phyloP scores from a whole-genome alignment of 2,797 vertebrate genomes.

The Falco cherrug region DNA sequence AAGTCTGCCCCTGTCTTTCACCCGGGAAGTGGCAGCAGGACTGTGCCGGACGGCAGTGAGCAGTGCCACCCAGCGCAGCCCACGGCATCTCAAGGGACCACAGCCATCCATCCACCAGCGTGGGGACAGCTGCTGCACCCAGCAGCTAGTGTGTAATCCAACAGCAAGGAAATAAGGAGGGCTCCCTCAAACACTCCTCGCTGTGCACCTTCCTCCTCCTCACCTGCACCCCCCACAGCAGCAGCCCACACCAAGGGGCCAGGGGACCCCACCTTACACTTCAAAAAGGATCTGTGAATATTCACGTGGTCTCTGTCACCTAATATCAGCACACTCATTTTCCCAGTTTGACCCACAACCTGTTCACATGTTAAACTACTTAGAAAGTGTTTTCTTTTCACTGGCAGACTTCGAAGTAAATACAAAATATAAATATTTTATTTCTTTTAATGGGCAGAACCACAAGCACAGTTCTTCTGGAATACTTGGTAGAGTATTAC shows the following conservation, averaged over 20 bases:
- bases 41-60: neutral
- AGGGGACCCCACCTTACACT: neutral
- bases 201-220: neutral
- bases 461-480: neutral
- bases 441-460: slow-evolving; percentile 19
- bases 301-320: slow-evolving; percentile 1
- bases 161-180: neutral
- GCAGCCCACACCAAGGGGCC: neutral
- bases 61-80: neutral
- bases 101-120: neutral
- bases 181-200: neutral
- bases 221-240: neutral
- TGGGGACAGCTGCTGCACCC: neutral
- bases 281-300: slow-evolving; percentile 21
- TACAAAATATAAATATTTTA: slow-evolving; percentile 31
- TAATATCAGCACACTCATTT: neutral
- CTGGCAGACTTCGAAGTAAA: slow-evolving; percentile 10
- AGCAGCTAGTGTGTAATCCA: neutral
- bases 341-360: neutral
- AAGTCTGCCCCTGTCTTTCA: neutral
- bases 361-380: neutral
- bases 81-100: neutral
- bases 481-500: neutral
- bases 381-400: neutral
- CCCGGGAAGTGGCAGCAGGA: neutral